These are phyloP conservation scores for Lithobates sylvaticus DNA, from an alignment of 2,797 vertebrate species.

Conservation along the genomic window DNA sequence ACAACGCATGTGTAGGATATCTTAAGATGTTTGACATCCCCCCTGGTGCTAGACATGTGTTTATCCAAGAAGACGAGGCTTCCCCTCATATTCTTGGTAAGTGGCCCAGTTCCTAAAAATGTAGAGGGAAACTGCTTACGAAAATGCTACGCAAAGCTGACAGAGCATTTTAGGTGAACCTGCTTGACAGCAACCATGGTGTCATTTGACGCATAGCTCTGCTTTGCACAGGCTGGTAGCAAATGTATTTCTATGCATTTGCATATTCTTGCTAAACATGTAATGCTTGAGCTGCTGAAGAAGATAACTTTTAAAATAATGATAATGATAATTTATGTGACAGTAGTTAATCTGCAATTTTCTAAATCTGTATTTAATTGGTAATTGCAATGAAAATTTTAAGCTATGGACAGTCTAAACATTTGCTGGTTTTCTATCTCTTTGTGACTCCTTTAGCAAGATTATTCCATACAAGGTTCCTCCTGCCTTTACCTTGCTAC, in stretches of 20 bases:
- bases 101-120: slow-evolving; percentile 69
- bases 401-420: background rate
- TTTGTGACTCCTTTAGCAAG: too few relatives aligned
- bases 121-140: background rate
- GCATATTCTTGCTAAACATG: background rate
- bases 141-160: background rate
- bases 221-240: background rate
- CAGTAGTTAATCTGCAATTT: background rate
- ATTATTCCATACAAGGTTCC: too few relatives aligned
- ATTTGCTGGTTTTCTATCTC: background rate
- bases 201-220: background rate
- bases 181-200: background rate
- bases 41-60: slow-evolving; percentile 95
- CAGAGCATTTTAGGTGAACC: background rate
- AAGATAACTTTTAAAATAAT: too few relatives aligned
- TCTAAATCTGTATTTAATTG: background rate
- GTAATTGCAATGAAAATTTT: background rate
- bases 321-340: background rate
- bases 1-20: slow-evolving; percentile 89
- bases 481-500: too few relatives aligned
- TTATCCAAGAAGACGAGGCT: slow-evolving; percentile 97
- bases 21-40: slow-evolving; percentile 99
- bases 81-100: slow-evolving; percentile 99
- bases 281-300: background rate
- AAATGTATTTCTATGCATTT: slow-evolving; percentile 9